phyloP scores from a whole-genome alignment of 2,113 vertebrate genomes.

The Eulemur rufifrons region DNA sequence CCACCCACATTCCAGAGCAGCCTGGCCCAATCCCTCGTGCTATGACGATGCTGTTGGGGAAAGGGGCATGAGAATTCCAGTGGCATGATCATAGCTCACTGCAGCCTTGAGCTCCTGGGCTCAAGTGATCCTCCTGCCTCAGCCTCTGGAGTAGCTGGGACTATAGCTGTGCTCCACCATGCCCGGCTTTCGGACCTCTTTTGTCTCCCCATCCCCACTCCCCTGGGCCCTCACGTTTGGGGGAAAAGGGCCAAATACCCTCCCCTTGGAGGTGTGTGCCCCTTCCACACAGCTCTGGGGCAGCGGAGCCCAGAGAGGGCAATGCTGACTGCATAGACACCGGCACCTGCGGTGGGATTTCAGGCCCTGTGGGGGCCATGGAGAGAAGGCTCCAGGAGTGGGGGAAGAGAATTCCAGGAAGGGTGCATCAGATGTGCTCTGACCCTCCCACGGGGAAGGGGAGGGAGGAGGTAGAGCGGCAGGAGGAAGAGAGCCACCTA shows the following conservation, averaged over 20 bases:
- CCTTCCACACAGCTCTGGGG: neutral
- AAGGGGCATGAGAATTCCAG: neutral
- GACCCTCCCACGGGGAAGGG: neutral
- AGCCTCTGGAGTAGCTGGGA: too few species aligned
- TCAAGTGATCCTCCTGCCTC: too few species aligned
- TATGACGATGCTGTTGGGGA: neutral
- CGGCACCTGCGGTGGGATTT: neutral
- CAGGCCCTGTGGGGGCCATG: neutral
- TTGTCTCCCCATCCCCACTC: neutral
- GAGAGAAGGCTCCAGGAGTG: neutral
- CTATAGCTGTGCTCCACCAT: too few species aligned
- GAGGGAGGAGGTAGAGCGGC: neutral
- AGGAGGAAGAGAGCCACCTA: neutral
- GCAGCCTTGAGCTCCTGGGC: too few species aligned
- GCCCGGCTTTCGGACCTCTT: neutral
- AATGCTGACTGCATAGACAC: fast-evolving
- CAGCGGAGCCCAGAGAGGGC: neutral
- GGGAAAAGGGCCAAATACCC: neutral
- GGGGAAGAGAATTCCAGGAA: neutral
- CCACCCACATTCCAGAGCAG: neutral
- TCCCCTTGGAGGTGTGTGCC: too few species aligned
- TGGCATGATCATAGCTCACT: too few species aligned
- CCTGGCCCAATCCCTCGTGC: neutral
- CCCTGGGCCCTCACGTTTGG: neutral
- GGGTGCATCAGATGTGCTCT: neutral